phyloP scores from a whole-genome alignment of 2,797 vertebrate species.

The Gephyroberyx darwinii region DNA sequence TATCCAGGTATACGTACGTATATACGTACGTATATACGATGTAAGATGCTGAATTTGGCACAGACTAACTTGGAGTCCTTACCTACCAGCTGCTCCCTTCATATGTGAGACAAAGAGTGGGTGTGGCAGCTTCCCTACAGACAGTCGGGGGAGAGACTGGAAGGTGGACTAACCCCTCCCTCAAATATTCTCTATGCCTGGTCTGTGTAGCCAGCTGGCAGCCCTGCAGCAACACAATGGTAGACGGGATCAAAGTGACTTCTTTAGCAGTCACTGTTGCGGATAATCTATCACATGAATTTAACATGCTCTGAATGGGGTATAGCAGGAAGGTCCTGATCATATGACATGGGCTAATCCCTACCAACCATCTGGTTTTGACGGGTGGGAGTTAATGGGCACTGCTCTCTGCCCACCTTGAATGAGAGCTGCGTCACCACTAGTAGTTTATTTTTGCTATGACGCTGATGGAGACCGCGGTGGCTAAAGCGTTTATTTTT shows the following conservation, averaged over 20 bases:
- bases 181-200: slow-evolving; percentile 31
- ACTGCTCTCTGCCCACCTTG: slow-evolving; percentile 45
- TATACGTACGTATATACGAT: no score
- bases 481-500: slow-evolving; percentile 78
- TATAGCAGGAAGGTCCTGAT: slow-evolving; percentile 71
- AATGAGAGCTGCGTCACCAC: slow-evolving; percentile 65
- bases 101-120: slow-evolving; percentile 75
- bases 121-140: slow-evolving; percentile 69
- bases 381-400: slow-evolving; percentile 62
- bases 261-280: slow-evolving; percentile 71
- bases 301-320: slow-evolving; percentile 70
- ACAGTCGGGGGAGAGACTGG: slow-evolving; percentile 60
- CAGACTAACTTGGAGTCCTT: slow-evolving; percentile 66
- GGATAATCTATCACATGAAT: slow-evolving; percentile 80
- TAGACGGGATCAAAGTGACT: slow-evolving; percentile 77
- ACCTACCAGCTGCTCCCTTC: slow-evolving; percentile 76
- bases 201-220: slow-evolving; percentile 74
- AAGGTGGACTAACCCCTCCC: slow-evolving; percentile 59
- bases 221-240: slow-evolving; percentile 67
- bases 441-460: slow-evolving; percentile 66
- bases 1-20: slow-evolving; percentile 23
- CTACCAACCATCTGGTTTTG: slow-evolving; percentile 77
- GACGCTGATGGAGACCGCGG: slow-evolving; percentile 58
- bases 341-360: slow-evolving; percentile 78
- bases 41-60: slow-evolving; percentile 37